Evolutionary conservation across 2,113 vertebrate genomes (phyloP).

Genomic region (Symphodus melops): DNA sequence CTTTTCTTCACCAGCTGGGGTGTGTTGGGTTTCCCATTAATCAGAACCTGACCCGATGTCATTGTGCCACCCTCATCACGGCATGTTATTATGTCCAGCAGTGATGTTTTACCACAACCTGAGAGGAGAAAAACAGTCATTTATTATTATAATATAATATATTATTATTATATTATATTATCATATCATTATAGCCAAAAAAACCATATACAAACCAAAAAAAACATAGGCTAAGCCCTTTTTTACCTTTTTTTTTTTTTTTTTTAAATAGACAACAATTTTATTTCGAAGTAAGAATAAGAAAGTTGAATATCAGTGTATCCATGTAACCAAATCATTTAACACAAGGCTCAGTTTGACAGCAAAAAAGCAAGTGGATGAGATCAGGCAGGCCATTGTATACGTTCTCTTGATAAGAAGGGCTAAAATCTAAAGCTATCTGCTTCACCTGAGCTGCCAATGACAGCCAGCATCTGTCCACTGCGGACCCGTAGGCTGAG

Average conservation of each 20-base stretch:
- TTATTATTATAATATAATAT: too few relatives aligned
- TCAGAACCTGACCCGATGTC: conserved; percentile 86
- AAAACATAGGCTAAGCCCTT: too few relatives aligned
- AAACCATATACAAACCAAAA: too few relatives aligned
- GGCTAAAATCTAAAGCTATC: neutral
- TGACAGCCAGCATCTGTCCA: conserved; percentile 96
- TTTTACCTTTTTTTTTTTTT: too few relatives aligned
- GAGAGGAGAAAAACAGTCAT: neutral
- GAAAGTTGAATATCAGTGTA: too few relatives aligned
- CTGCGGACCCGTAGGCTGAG: conserved; percentile 91
- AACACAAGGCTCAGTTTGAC: too few relatives aligned
- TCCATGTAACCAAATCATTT: too few relatives aligned
- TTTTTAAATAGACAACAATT: too few relatives aligned
- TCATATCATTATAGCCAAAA: too few relatives aligned
- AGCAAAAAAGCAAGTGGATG: too few relatives aligned
- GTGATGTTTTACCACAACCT: conserved; percentile 92
- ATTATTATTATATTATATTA: too few relatives aligned
- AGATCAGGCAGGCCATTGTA: neutral
- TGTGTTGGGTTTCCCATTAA: conserved; percentile 88
- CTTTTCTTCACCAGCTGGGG: conserved; percentile 89
- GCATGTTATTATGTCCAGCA: conserved; percentile 94
- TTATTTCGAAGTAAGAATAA: too few relatives aligned
- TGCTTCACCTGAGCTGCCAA: conserved; percentile 92
- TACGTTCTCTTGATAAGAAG: neutral
- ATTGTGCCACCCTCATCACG: conserved; percentile 87